Evolutionary conservation across 2,113 vertebrate species (phyloP).

Genomic region (Galemys pyrenaicus): DNA sequence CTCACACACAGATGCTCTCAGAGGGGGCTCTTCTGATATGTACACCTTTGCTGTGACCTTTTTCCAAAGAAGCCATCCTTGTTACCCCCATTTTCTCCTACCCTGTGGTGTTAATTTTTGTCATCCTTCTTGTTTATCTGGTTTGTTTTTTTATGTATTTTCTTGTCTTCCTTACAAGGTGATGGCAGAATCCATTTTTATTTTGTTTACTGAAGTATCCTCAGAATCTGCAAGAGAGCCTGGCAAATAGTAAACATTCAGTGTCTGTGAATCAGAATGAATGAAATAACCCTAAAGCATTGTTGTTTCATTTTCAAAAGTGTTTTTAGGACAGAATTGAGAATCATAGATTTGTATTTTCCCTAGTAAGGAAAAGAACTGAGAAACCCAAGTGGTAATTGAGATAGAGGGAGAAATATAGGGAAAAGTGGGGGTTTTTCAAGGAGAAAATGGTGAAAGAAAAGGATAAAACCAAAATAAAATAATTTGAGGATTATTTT

Average conservation of each 20-base stretch:
- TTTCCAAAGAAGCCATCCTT: neutral
- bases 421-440: neutral
- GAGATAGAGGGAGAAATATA: neutral
- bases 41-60: neutral
- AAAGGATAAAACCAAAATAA: neutral
- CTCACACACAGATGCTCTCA: neutral
- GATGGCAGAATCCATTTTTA: neutral
- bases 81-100: fast-evolving
- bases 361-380: neutral
- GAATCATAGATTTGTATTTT: neutral
- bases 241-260: neutral
- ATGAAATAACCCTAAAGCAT: neutral
- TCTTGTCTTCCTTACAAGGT: neutral
- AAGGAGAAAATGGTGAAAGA: neutral
- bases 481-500: neutral
- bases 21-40: neutral
- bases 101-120: neutral
- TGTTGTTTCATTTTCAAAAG: neutral
- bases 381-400: neutral
- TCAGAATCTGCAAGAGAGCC: neutral
- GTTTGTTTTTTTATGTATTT: neutral
- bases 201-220: neutral
- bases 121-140: neutral
- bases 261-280: neutral
- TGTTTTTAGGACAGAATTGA: neutral